Base-by-base conservation (phyloP, 2,888 invertebrate species). In the Boloria euphrosyne region DNA sequence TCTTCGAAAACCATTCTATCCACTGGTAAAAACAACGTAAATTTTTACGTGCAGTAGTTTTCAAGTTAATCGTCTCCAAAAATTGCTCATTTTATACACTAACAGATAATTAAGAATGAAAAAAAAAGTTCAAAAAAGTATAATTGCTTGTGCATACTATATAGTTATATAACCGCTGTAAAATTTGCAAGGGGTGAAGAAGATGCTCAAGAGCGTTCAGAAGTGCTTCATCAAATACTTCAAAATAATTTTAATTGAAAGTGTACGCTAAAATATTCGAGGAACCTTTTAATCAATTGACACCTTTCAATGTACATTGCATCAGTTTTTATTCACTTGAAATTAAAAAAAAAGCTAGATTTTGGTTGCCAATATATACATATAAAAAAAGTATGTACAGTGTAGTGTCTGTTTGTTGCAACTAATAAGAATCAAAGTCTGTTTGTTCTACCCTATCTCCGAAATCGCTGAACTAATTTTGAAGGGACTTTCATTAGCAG, bases 201-300 rank as follows among this genome's bases (percentile, higher is more conserved):
- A 57, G 57, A 27, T 46, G 27, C 22, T n/a, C 46, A n/a, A 16
- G 46, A 46, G 57, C 4, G 22, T 4, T 4, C 57, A 44, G 46
- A n/a, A 27, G 57, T 46, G 46, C 57, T 57, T 57, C 46, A 57
- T 57, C 57, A 46, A 57, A 57, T 46, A 57, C 16, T 46, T 46
- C n/a, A 27, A n/a, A 57, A 57, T 57, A 57, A 38, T 57, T 57
- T 57, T 57, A 57, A 57, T 46, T 57, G 57, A 57, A 57, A 57
- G 46, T 46, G 22, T 46, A 46, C 57, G 46, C 16, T 18, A n/a
- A 46, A 46, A 46, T 57, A 57, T 57, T 57, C 57, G n/a, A 57
- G 46, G n/a, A 31, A 16, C 57, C 31, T 38, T 38, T 57, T 57
- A 57, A 46, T 46, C 22, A 57, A 57, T 57, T 46, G 55, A 57